These are phyloP conservation scores for Cynaeus angustus DNA, from an alignment of 2,888 invertebrate genomes.

Conservation along the genomic window DNA sequence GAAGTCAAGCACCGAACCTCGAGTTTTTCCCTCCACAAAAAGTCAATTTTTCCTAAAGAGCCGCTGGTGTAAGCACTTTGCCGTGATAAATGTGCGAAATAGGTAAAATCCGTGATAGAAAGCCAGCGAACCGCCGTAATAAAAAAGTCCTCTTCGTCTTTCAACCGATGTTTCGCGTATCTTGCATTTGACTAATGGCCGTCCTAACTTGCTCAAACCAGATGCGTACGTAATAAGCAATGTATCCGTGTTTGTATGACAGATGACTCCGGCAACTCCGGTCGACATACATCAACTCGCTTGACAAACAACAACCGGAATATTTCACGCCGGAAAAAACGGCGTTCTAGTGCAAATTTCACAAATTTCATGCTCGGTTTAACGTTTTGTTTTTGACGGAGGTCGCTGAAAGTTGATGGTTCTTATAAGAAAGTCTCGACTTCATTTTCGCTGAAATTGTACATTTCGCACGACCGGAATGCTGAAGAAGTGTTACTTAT, in stretches of 20 bases:
- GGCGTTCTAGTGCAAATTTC: conserved; percentile 6
- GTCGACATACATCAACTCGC: conserved; percentile 11
- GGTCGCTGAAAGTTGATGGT: neutral
- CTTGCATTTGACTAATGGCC: conserved; percentile 40
- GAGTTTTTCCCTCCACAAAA: no score
- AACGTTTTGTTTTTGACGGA: conserved; percentile 12
- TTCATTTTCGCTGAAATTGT: conserved; percentile 25
- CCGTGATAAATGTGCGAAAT: conserved; percentile 5
- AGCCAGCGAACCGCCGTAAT: neutral
- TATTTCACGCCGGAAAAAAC: conserved; percentile 19
- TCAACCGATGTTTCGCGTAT: conserved; percentile 7
- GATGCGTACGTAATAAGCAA: conserved; percentile 41
- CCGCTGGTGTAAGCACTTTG: no score
- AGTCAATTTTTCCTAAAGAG: no score
- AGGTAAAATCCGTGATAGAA: neutral
- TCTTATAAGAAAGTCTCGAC: conserved; percentile 23
- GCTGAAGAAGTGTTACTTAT: conserved; percentile 30
- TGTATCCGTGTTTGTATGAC: conserved; percentile 42
- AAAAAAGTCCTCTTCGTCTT: neutral
- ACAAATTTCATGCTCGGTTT: conserved; percentile 24
- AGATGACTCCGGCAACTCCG: conserved; percentile 39
- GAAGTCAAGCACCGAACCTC: no score
- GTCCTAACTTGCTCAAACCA: conserved; percentile 30
- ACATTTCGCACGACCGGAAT: conserved; percentile 28
- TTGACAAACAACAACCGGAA: conserved; percentile 31